A percentile compares a stretch with the other conserved stretches of the same genome.
Evolutionary conservation across 1,140 invertebrate genomes (phyloP).

Genomic region (Drosophila sp.): DNA sequence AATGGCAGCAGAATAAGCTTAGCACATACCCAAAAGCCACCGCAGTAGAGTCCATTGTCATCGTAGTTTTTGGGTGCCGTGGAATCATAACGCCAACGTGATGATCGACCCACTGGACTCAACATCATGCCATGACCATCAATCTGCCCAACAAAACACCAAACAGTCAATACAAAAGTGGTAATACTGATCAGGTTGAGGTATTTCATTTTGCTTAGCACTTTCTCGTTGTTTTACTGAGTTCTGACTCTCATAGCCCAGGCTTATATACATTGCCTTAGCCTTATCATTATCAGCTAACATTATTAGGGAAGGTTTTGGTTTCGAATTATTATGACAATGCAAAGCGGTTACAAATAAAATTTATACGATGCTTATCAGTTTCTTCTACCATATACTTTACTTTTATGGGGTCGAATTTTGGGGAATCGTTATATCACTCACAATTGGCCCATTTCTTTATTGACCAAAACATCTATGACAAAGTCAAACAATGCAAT

Average conservation of each 20-base stretch:
- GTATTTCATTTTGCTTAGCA: slow-evolving; percentile 48
- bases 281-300: slow-evolving; percentile 30
- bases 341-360: background rate
- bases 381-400: slow-evolving; percentile 28
- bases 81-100: slow-evolving; percentile 88
- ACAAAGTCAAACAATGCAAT: slow-evolving; percentile 35
- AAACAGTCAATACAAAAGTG: slow-evolving; percentile 18
- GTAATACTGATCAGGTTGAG: slow-evolving; percentile 18
- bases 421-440: slow-evolving; percentile 53
- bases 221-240: slow-evolving; percentile 36
- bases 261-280: slow-evolving; percentile 64
- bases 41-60: slow-evolving; percentile 89
- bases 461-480: slow-evolving; percentile 49
- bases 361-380: slow-evolving; percentile 50
- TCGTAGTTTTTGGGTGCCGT: slow-evolving; percentile 86
- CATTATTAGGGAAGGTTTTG: slow-evolving; percentile 33
- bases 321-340: slow-evolving; percentile 19
- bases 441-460: slow-evolving; percentile 13
- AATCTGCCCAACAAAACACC: slow-evolving; percentile 8
- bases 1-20: too few relatives aligned
- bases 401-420: slow-evolving; percentile 52
- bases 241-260: background rate
- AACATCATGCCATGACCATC: slow-evolving; percentile 89
- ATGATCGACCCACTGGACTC: slow-evolving; percentile 88
- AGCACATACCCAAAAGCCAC: slow-evolving; percentile 85